Conservation (phyloP, 2,113 vertebrate genomes). For the Sinocyclocheilus rhinocerous region DNA sequence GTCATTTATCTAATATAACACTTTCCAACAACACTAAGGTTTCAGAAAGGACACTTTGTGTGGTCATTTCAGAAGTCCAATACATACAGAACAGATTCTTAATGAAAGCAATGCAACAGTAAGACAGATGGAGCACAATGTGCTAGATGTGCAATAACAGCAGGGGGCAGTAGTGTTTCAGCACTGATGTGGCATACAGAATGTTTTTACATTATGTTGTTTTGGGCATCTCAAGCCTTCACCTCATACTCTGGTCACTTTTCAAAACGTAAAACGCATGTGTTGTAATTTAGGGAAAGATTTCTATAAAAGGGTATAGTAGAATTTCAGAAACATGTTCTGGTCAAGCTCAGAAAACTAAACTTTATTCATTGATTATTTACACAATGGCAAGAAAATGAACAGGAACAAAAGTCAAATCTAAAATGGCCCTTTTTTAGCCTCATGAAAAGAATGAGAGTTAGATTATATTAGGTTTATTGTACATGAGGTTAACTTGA, state of each 20-base stretch:
- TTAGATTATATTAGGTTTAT: neutral
- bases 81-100: neutral
- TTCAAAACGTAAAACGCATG: neutral
- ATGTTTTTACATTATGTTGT: neutral
- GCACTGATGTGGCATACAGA: neutral
- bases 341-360: neutral
- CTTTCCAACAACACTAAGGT: neutral
- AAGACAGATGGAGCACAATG: neutral
- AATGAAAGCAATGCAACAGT: neutral
- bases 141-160: neutral
- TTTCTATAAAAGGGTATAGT: neutral
- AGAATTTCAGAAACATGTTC: slow-evolving; percentile 6
- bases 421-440: neutral
- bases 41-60: neutral
- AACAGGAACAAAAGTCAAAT: neutral
- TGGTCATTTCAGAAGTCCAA: too few relatives aligned
- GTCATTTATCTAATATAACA: neutral
- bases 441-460: neutral
- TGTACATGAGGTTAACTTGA: neutral
- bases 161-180: slow-evolving; percentile 41
- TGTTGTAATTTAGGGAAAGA: neutral
- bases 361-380: neutral
- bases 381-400: neutral
- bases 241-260: neutral
- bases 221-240: neutral